These are phyloP conservation scores for Pipra filicauda DNA, from an alignment of 2,113 vertebrate species.

Conservation along the genomic window DNA sequence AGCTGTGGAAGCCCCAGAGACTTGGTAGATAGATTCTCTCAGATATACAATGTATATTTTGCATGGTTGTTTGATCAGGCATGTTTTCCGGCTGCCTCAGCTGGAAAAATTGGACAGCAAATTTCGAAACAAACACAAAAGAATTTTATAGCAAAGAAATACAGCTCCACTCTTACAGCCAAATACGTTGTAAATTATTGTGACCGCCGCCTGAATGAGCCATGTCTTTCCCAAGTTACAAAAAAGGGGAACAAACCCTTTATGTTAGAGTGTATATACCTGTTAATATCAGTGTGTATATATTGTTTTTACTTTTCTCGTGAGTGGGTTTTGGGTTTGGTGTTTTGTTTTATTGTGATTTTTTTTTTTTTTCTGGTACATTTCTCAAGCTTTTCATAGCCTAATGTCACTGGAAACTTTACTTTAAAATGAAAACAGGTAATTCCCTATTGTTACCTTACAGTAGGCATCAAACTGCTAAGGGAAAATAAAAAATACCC, in stretches of 20 bases:
- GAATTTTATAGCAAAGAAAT: not conserved
- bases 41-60: not conserved
- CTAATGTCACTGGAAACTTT: not conserved
- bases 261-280: not conserved
- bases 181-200: not conserved
- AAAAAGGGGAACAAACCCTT: not conserved
- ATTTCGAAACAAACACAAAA: not conserved
- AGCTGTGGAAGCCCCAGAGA: not conserved
- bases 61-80: not conserved
- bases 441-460: not conserved
- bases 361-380: not conserved
- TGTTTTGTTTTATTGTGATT: not conserved
- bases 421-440: not conserved
- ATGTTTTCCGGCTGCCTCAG: not conserved
- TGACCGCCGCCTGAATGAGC: not conserved
- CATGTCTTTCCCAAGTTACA: not conserved
- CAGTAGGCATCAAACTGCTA: not conserved
- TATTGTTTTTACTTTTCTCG: not conserved
- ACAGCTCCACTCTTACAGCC: not conserved
- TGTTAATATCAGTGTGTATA: not conserved
- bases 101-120: not conserved
- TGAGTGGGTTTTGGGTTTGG: not conserved
- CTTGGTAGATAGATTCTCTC: not conserved
- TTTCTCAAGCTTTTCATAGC: not conserved
- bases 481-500: not conserved